Evolutionary conservation across 2,113 vertebrate genomes (phyloP).

Genomic region (Corvus hawaiiensis): DNA sequence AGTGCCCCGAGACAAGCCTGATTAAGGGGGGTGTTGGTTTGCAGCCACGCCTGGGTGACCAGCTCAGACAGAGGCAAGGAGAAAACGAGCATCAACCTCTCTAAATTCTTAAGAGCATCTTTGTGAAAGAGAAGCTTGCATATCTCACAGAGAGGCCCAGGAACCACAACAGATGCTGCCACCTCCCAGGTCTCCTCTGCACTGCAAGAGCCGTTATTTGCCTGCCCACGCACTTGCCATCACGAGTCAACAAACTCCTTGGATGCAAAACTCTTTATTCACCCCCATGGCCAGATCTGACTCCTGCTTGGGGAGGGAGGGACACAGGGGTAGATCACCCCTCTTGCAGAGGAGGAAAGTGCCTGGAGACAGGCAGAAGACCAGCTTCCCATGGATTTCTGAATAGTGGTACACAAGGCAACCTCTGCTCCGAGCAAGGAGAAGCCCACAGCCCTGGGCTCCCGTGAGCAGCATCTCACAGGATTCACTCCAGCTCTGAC

Average conservation of each 20-base stretch:
- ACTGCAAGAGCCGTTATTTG: conserved; percentile 5
- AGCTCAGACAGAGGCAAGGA: not conserved
- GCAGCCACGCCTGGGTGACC: not conserved
- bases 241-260: not conserved
- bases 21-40: not conserved
- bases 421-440: not conserved
- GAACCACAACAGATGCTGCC: conserved; percentile 20
- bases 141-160: not conserved
- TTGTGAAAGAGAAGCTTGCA: not conserved
- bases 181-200: not conserved
- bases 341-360: not conserved
- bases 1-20: fast-evolving
- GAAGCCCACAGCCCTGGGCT: not conserved
- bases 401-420: not conserved
- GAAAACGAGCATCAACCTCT: not conserved
- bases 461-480: fast-evolving
- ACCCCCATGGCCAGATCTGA: not conserved
- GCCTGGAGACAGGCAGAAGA: not conserved
- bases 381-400: not conserved
- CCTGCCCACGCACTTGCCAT: conserved; percentile 10
- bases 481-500: not conserved
- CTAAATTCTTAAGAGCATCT: conserved; percentile 1
- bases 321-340: not conserved
- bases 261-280: not conserved
- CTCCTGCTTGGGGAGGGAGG: not conserved